phyloP scores from a whole-genome alignment of 1,140 invertebrate species.

The Drosophila orosa region DNA sequence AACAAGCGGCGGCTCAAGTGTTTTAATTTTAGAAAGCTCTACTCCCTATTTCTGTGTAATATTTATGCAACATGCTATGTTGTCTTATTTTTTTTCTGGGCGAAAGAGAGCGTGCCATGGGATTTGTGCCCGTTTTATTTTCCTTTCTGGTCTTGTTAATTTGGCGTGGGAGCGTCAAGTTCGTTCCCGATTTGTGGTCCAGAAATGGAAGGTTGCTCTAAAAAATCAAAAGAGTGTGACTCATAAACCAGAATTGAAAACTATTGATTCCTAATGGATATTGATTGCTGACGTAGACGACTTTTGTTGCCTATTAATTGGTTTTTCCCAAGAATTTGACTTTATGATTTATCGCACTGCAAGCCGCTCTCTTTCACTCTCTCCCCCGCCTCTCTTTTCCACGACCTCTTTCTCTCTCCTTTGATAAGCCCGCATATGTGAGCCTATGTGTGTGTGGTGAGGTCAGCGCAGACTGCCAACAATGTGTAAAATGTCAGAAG shows the following conservation, averaged over 20 bases:
- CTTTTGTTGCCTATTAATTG: slow-evolving; percentile 53
- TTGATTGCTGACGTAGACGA: slow-evolving; percentile 69
- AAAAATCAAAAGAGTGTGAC: slow-evolving; percentile 38
- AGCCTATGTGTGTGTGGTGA: slow-evolving; percentile 42
- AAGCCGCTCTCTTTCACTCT: slow-evolving; percentile 40
- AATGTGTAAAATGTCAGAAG: slow-evolving; percentile 71
- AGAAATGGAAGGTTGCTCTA: slow-evolving; percentile 44
- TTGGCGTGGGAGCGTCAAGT: slow-evolving; percentile 70
- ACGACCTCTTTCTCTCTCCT: slow-evolving; percentile 14
- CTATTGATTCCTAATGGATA: slow-evolving; percentile 62
- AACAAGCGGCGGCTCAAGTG: slow-evolving; percentile 50
- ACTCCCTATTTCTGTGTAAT: slow-evolving; percentile 42
- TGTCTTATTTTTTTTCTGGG: slow-evolving; percentile 27
- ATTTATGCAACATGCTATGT: slow-evolving; percentile 76
- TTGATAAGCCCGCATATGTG: slow-evolving; percentile 51
- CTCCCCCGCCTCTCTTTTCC: slow-evolving; percentile 10
- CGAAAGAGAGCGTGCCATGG: slow-evolving; percentile 53
- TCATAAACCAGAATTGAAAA: slow-evolving; percentile 37
- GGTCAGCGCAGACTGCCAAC: slow-evolving; percentile 61
- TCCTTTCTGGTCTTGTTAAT: slow-evolving; percentile 16
- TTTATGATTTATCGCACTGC: slow-evolving; percentile 52
- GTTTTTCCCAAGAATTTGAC: slow-evolving; percentile 28
- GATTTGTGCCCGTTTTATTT: slow-evolving; percentile 13
- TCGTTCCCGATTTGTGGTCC: slow-evolving; percentile 41
- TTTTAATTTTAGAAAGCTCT: slow-evolving; percentile 79